phyloP scores from a whole-genome alignment of 2,797 vertebrate species.

The Gallinago solitaria region DNA sequence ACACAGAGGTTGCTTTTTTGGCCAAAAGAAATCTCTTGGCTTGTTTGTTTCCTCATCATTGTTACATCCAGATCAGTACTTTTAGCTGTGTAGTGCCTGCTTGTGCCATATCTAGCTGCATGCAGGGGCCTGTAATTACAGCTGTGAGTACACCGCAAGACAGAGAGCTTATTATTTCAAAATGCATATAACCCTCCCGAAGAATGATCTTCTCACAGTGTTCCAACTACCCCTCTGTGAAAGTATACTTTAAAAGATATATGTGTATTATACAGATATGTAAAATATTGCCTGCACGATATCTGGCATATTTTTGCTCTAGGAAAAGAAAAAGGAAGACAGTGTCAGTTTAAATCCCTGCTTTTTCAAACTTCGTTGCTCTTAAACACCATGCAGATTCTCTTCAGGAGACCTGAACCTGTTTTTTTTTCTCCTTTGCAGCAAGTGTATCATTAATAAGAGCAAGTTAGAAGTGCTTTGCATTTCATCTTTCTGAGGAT shows the following conservation, averaged over 20 bases:
- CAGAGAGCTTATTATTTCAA: neutral
- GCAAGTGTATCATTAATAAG: slow-evolving; percentile 85
- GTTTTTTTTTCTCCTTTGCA: slow-evolving; percentile 58
- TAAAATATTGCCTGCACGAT: neutral
- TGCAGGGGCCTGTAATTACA: neutral
- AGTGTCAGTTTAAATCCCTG: slow-evolving; percentile 21
- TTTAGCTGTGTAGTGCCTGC: neutral
- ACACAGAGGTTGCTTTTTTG: neutral
- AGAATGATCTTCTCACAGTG: neutral
- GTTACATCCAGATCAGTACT: neutral
- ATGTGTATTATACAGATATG: neutral
- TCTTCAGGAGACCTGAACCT: slow-evolving; percentile 57
- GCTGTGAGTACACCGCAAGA: neutral
- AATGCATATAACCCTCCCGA: neutral
- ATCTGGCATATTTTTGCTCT: neutral
- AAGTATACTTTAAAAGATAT: slow-evolving; percentile 1
- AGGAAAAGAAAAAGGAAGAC: neutral
- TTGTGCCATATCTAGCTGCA: neutral
- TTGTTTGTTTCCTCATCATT: neutral
- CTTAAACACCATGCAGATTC: slow-evolving; percentile 45
- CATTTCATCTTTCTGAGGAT: slow-evolving; percentile 83
- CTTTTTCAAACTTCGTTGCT: slow-evolving; percentile 59
- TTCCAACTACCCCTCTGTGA: neutral
- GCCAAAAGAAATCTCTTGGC: neutral
- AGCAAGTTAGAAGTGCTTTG: slow-evolving; percentile 83